Conservation (phyloP, 2,113 vertebrate species). For the Gorsachius goisagi region DNA sequence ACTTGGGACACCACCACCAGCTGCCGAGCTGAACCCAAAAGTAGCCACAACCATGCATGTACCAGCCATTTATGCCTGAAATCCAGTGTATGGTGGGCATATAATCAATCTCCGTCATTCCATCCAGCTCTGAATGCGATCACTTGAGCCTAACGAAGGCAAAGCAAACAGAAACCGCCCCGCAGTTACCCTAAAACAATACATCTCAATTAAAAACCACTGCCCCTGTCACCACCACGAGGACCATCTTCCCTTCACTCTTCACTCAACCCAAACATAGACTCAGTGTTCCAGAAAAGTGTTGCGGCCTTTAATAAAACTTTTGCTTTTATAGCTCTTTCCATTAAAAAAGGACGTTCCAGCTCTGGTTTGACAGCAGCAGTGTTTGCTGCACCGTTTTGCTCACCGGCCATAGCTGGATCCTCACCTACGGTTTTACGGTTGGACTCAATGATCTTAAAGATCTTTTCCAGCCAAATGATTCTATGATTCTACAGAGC, state of each 20-base stretch:
- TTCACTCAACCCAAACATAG: neutral
- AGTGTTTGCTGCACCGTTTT: neutral
- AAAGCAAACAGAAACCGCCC: neutral
- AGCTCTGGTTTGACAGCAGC: neutral
- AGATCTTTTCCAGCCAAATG: no score
- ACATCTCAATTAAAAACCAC: neutral
- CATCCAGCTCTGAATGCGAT: neutral
- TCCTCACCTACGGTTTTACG: neutral
- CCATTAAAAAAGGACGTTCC: neutral
- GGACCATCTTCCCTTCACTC: neutral
- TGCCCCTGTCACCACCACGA: fast-evolving
- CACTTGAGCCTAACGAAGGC: neutral
- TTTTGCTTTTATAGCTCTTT: neutral
- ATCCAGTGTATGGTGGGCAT: neutral
- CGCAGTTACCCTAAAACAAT: neutral
- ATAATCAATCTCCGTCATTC: neutral
- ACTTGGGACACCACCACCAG: fast-evolving
- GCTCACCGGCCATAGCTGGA: neutral
- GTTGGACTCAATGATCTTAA: no score
- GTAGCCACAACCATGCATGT: fast-evolving
- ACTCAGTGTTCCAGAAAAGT: neutral
- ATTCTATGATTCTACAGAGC: neutral
- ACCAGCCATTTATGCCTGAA: neutral
- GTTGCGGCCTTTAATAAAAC: neutral
- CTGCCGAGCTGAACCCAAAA: neutral